Conservation (phyloP, 2,797 vertebrate genomes). For the Myripristis murdjan region DNA sequence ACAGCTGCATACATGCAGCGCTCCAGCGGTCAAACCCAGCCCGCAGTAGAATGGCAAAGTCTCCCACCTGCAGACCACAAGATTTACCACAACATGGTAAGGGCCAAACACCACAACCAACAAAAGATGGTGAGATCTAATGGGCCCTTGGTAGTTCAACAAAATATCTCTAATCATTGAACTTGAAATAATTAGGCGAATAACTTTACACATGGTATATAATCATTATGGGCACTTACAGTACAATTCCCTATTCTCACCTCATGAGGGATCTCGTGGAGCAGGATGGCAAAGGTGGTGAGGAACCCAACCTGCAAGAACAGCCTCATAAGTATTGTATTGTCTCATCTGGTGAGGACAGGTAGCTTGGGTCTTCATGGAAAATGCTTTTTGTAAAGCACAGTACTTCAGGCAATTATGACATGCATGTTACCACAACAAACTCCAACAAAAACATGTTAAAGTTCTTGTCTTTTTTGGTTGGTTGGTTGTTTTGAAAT, state of each 20-base stretch:
- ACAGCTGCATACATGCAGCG: constrained; percentile 96
- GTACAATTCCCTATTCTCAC: constrained; percentile 79
- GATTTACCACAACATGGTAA: constrained; percentile 16
- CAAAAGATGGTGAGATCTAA: background rate
- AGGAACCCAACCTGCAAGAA: constrained; percentile 92
- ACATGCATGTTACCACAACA: too few relatives aligned
- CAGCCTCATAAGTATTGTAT: constrained; percentile 27
- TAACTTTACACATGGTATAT: background rate
- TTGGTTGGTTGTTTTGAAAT: too few relatives aligned
- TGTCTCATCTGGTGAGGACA: background rate
- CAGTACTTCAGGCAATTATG: too few relatives aligned
- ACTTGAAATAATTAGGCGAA: too few relatives aligned
- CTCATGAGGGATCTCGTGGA: constrained; percentile 99
- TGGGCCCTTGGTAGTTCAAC: too few relatives aligned
- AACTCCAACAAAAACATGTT: too few relatives aligned
- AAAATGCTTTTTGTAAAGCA: too few relatives aligned
- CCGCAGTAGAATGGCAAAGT: constrained; percentile 97
- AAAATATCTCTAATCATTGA: too few relatives aligned
- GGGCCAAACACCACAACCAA: constrained; percentile 7
- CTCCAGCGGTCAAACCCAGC: constrained; percentile 99
- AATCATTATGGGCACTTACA: background rate
- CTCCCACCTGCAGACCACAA: constrained; percentile 89
- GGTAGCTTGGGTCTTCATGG: too few relatives aligned
- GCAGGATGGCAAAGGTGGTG: constrained; percentile 96
- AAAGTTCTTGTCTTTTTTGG: too few relatives aligned